Base-by-base conservation (phyloP, 2,888 invertebrate species). In the Dasypogon diadema region DNA sequence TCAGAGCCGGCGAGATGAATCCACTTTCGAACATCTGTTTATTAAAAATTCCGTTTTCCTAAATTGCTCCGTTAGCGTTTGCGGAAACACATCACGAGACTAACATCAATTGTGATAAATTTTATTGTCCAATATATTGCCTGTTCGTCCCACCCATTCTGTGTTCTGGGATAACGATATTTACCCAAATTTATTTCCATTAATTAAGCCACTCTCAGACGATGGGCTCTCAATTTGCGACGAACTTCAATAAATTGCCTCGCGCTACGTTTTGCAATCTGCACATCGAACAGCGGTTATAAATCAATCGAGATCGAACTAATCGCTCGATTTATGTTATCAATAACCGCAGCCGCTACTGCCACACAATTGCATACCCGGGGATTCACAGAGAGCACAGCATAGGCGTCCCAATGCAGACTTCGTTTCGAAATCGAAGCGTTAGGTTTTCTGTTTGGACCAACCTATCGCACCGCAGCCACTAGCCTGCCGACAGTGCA, bases 121-220 rank as follows among this genome's bases (percentile, higher is more conserved):
- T 34, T 37, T 60, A 60, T 60, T 60, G 60, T 34, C 60, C 37
- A 60, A 60, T 60, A 60, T 37, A 60, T 60, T 60, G 37, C 22
- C 21, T 14, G 16, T 10, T 12, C 34, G 60, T 60, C 18, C 65
- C 65, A 48, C 65, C 65, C 65, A 21, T 68, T 68, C 65, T 2
- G 14, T 68, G 65, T 68, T 48, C 26, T 22, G 4, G 42, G 48
- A 48, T 48, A 68, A 68, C 48, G 48, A 68, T 68, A 68, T 68
- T 68, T 68, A 48, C 65, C 65, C 65, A 48, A 68, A 68, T 68
- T 68, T 48, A 68, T 68, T 68, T 68, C 65, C 65, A 48, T 46
- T 48, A 68, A 68, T 68, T 68, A 68, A 68, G 26, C 65, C 48
- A 16, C 65, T 68, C 48, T 14, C 24, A n/a, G n/a, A 14, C 24